These are phyloP conservation scores for Cylloceria caligata DNA, from an alignment of 2,888 invertebrate species.

Conservation along the genomic window DNA sequence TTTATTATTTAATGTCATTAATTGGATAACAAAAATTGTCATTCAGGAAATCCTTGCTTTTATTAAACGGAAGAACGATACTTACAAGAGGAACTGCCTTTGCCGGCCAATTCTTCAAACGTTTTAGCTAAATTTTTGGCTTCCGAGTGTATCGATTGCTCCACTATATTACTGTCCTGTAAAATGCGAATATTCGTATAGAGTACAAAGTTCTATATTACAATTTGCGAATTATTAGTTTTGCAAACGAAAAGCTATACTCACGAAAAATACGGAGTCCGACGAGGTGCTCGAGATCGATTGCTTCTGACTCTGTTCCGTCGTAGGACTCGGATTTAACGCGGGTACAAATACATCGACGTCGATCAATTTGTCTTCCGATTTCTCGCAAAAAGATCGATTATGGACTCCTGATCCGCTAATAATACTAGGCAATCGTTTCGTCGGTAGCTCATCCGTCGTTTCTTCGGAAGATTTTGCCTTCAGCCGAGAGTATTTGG, in stretches of 20 bases:
- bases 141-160: conserved; percentile 72
- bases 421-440: conserved; percentile 17
- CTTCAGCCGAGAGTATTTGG: conserved; percentile 72
- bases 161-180: conserved; percentile 64
- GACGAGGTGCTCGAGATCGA: conserved; percentile 70
- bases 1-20: too few species aligned
- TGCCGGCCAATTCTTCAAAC: conserved; percentile 77
- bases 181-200: conserved; percentile 26
- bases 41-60: background rate
- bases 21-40: too few species aligned
- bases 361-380: conserved; percentile 74
- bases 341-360: conserved; percentile 73
- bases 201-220: background rate
- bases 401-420: conserved; percentile 22
- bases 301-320: conserved; percentile 28
- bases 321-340: conserved; percentile 18
- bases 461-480: conserved; percentile 52
- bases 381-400: conserved; percentile 23
- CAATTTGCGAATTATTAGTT: conserved; percentile 45
- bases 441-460: background rate
- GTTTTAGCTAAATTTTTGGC: conserved; percentile 77
- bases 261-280: conserved; percentile 79
- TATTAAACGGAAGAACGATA: conserved; percentile 33
- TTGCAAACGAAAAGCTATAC: conserved; percentile 52
- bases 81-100: conserved; percentile 75